These are phyloP conservation scores for Genyomyrus donnyi DNA, from an alignment of 2,113 vertebrate species.

Conservation along the genomic window DNA sequence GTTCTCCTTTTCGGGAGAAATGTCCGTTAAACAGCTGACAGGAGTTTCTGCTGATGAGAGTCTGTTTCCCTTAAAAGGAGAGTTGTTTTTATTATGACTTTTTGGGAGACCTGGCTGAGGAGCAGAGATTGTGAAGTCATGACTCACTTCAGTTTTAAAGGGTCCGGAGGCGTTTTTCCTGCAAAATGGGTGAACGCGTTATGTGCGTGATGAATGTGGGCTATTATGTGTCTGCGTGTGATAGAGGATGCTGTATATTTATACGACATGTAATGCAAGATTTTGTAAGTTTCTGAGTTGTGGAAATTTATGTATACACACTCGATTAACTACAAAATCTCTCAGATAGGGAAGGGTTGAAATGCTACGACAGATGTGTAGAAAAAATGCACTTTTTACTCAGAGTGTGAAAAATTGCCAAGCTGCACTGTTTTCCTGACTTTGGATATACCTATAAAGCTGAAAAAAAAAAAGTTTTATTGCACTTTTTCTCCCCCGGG, in stretches of 20 bases:
- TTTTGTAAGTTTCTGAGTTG: not conserved
- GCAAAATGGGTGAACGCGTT: not conserved
- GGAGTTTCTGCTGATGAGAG: conserved; percentile 41
- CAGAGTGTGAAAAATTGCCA: not conserved
- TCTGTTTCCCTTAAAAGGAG: conserved; percentile 83
- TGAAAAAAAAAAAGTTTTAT: not conserved
- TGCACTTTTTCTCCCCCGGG: not conserved
- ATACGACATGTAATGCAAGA: not conserved
- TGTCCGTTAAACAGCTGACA: conserved; percentile 21
- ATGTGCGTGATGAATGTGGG: not conserved
- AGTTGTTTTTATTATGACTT: conserved; percentile 71
- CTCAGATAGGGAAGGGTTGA: not conserved
- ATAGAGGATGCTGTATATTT: not conserved
- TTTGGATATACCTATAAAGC: not conserved
- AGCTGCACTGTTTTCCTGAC: not conserved
- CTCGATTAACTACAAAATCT: not conserved
- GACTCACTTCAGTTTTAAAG: conserved; percentile 63
- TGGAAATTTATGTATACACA: not conserved
- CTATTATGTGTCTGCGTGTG: not conserved
- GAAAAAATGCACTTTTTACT: not conserved
- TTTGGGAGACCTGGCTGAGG: conserved; percentile 72
- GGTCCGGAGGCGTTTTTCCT: conserved; percentile 15
- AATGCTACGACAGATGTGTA: not conserved
- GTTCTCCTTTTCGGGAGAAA: conserved; percentile 36
- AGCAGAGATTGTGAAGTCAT: conserved; percentile 69